These are phyloP conservation scores for Protobothrops mucrosquamatus DNA, from an alignment of 2,113 vertebrate species.

Conservation along the genomic window DNA sequence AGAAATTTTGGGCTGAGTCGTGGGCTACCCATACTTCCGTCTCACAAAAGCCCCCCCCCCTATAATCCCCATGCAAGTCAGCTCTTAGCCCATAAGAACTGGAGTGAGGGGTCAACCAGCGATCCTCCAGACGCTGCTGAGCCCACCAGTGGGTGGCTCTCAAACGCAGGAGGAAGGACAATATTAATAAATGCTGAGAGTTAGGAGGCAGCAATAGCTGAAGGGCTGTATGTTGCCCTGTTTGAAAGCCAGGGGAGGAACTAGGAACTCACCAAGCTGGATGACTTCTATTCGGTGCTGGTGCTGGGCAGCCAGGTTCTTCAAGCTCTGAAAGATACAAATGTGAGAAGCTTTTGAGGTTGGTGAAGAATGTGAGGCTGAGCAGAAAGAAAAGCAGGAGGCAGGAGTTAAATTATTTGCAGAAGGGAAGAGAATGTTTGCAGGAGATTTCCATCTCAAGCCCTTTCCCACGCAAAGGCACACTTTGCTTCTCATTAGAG, in stretches of 20 bases:
- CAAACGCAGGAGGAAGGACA: background rate
- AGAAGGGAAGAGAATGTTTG: background rate
- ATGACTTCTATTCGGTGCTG: conserved; percentile 47
- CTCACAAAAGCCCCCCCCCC: background rate
- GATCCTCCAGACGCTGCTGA: background rate
- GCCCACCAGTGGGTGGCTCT: background rate
- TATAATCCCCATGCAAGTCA: background rate
- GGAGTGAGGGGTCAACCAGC: background rate
- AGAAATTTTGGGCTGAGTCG: background rate
- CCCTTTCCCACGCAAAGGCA: background rate
- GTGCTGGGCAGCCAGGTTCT: conserved; percentile 53
- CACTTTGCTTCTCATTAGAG: background rate
- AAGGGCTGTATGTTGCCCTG: background rate
- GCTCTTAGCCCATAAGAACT: background rate
- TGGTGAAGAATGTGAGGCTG: background rate
- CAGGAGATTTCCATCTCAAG: background rate
- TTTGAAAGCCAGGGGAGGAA: background rate
- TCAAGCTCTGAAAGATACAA: conserved; percentile 50
- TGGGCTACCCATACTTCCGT: background rate
- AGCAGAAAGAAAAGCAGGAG: background rate
- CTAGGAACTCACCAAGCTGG: conserved; percentile 53
- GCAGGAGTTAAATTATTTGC: background rate
- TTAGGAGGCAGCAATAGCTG: background rate
- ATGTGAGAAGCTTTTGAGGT: background rate
- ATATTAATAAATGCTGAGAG: background rate